Conservation (phyloP, 2,797 vertebrate genomes). For the Basileuterus tristriatus region DNA sequence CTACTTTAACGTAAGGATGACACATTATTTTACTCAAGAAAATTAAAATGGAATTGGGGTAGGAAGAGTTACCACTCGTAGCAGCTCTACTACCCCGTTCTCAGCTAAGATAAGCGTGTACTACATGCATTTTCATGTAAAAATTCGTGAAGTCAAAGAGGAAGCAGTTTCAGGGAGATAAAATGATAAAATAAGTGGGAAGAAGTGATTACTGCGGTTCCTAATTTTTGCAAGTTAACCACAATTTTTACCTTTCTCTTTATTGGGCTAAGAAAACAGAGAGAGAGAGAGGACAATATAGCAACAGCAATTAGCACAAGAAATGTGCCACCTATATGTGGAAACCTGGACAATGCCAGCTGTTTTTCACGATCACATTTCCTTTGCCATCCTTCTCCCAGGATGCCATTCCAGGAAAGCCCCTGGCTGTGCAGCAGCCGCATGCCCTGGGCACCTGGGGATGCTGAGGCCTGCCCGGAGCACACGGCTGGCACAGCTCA, state of each 20-base stretch:
- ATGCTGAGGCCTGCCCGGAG: background rate
- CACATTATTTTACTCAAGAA: background rate
- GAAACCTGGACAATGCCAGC: background rate
- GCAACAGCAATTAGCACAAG: background rate
- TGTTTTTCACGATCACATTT: background rate
- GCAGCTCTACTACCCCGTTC: background rate
- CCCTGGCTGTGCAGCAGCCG: fast-evolving
- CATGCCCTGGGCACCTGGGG: fast-evolving
- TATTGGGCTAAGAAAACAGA: background rate
- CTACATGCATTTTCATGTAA: background rate
- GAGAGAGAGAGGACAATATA: background rate
- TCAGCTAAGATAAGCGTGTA: background rate
- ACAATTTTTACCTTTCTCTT: background rate
- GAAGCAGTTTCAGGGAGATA: background rate
- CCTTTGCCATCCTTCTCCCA: background rate
- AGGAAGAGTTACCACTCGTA: background rate
- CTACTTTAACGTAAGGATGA: background rate
- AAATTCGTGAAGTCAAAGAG: background rate
- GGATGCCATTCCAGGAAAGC: background rate
- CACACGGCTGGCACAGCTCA: background rate
- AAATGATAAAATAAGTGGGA: background rate
- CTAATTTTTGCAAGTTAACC: background rate
- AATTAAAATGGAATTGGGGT: background rate
- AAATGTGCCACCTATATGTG: background rate
- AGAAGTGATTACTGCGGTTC: conserved; percentile 2